phyloP scores from a whole-genome alignment of 1,140 invertebrate species.

The Magallana angulata region DNA sequence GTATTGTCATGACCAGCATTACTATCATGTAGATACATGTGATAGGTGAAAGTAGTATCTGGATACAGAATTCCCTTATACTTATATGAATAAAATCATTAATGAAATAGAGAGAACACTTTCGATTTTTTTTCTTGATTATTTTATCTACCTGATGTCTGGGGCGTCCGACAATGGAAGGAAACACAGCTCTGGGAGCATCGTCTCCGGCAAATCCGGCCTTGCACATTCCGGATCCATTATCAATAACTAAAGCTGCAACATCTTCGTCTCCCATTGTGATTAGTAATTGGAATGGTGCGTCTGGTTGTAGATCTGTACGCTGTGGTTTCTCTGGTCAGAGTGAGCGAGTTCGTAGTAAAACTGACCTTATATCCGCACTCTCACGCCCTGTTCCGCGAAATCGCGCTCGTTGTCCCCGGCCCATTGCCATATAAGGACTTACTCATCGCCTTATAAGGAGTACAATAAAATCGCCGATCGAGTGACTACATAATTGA shows the following conservation, averaged over 20 bases:
- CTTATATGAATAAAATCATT: too few species aligned
- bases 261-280: constrained; percentile 18
- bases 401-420: constrained; percentile 2
- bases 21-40: too few species aligned
- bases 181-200: constrained; percentile 21
- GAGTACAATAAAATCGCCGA: background rate
- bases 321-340: background rate
- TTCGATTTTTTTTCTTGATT: too few species aligned
- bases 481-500: constrained; percentile 13
- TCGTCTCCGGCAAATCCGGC: constrained; percentile 29
- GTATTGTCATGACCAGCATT: too few species aligned
- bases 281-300: background rate
- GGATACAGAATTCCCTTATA: too few species aligned
- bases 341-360: background rate
- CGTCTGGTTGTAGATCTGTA: background rate
- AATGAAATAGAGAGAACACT: too few species aligned
- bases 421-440: constrained; percentile 6
- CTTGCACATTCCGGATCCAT: constrained; percentile 23
- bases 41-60: too few species aligned
- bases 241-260: constrained; percentile 25
- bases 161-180: constrained; percentile 13
- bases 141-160: constrained; percentile 12
- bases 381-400: constrained; percentile 9
- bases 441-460: background rate
- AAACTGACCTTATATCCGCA: constrained; percentile 31